Base-by-base conservation (phyloP, 1,140 invertebrate species). In the Bombus confusus region DNA sequence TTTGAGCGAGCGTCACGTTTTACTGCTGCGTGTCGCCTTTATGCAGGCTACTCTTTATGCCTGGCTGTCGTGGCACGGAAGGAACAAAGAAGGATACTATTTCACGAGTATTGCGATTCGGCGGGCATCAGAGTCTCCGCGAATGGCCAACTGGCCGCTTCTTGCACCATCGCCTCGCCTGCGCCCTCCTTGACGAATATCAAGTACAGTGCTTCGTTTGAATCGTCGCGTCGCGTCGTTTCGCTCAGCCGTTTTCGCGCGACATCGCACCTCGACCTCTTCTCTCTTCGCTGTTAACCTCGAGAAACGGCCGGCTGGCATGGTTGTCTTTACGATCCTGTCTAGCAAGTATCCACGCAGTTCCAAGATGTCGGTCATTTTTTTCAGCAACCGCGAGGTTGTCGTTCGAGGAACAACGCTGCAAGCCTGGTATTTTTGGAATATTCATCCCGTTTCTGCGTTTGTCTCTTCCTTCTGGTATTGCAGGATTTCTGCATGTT, bases 1-100 rank as follows among this genome's bases (percentile, higher is more conserved):
- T 72, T 90, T 74, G 85, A 90, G 88, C 86, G 83, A 90, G 86
- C 86, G 83, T 90, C 80, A 57, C 89, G 80, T 90, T 90, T 90
- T 87, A 83, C 64, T 81, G 72, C 69, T 64, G 77, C 74, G 66
- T 66, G 64, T 79, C 89, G 86, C 77, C 89, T 86, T 66, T 86
- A 86, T 64, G 77, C 66, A 69, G 68, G 74, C 74, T 57, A 86
- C 87, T 88, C 83, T 90, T 90, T 90, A 88, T 85, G 78, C 62
- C 83, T 80, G 73, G 72, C 52, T 85, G 77, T 47, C 59, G 62
- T 80, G 64, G 74, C 64, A 77, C 76, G 76, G 80, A 90, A 79
- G 66, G 78, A 85, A 89, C 86, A 86, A 89, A 87, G 72, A 88
- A 83, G 80, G 88, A 90, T 86, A 88, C 80, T 85, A 87, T 90